Evolutionary conservation across 1,140 invertebrate genomes (phyloP).

Genomic region (Bombus huntii): DNA sequence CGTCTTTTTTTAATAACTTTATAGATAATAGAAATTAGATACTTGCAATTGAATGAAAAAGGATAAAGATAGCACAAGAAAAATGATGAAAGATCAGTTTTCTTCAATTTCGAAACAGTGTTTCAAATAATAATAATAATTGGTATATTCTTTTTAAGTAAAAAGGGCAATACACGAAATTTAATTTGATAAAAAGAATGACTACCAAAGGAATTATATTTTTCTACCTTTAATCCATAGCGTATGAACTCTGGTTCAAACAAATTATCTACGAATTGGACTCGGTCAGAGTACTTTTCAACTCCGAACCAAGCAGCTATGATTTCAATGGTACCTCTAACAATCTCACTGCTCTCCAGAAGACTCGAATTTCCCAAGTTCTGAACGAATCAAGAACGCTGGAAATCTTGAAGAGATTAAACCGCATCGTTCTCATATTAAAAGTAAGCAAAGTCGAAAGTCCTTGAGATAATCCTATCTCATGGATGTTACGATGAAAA

Average conservation of each 20-base stretch:
- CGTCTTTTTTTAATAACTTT: no score
- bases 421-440: slow-evolving; percentile 95
- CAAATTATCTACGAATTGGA: slow-evolving; percentile 99
- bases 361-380: slow-evolving; percentile 76
- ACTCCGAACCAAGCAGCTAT: slow-evolving; percentile 78
- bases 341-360: slow-evolving; percentile 37
- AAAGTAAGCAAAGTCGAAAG: slow-evolving; percentile 86
- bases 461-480: not conserved
- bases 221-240: slow-evolving; percentile 82
- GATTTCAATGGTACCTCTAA: slow-evolving; percentile 40
- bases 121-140: not conserved
- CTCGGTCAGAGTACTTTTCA: slow-evolving; percentile 93
- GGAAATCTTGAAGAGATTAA: slow-evolving; percentile 95
- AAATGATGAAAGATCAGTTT: not conserved
- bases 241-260: slow-evolving; percentile 99
- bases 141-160: not conserved
- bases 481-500: no score
- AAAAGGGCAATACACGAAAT: not conserved
- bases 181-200: not conserved
- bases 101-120: not conserved
- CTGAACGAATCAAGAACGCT: slow-evolving; percentile 96
- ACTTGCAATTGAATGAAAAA: not conserved
- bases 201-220: not conserved
- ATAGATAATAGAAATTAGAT: no score
- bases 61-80: not conserved